phyloP scores from a whole-genome alignment of 1,140 invertebrate genomes.

The Drosophila prosaltans region DNA sequence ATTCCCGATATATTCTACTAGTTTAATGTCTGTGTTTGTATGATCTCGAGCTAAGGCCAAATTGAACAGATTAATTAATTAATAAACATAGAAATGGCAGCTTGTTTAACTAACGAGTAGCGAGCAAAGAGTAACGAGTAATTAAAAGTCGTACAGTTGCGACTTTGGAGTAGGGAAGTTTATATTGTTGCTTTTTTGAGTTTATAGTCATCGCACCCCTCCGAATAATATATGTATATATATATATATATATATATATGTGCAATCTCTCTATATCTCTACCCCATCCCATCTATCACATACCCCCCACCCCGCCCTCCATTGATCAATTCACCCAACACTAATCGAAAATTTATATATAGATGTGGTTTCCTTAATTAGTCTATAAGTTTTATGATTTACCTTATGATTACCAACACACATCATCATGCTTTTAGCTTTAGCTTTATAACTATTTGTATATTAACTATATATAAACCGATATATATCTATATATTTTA shows the following conservation, averaged over 20 bases:
- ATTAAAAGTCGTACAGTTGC: too few species aligned
- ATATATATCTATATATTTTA: slow-evolving; percentile 34
- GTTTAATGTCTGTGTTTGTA: slow-evolving; percentile 4
- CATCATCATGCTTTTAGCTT: slow-evolving; percentile 26
- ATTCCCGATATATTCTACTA: not conserved
- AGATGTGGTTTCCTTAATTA: slow-evolving; percentile 73
- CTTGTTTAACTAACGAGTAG: not conserved
- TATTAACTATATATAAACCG: slow-evolving; percentile 42
- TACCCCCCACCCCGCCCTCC: slow-evolving; percentile 9
- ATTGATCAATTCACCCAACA: slow-evolving; percentile 14
- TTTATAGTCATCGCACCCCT: not conserved
- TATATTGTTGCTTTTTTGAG: not conserved
- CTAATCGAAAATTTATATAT: slow-evolving; percentile 11
- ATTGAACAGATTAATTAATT: not conserved
- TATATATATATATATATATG: slow-evolving; percentile 20
- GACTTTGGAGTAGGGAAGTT: not conserved
- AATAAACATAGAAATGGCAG: too few species aligned
- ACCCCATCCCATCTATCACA: not conserved
- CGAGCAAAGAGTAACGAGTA: slow-evolving; percentile 6
- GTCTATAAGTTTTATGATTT: slow-evolving; percentile 58
- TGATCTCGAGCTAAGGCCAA: slow-evolving; percentile 3
- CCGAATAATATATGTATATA: not conserved
- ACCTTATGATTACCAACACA: slow-evolving; percentile 9
- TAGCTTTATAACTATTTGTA: slow-evolving; percentile 29
- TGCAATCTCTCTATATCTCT: slow-evolving; percentile 49